A percentile compares a stretch with the other conserved stretches of the same genome.
These are phyloP conservation scores for Plodia interpunctella DNA, from an alignment of 1,140 invertebrate genomes.

Conservation along the genomic window DNA sequence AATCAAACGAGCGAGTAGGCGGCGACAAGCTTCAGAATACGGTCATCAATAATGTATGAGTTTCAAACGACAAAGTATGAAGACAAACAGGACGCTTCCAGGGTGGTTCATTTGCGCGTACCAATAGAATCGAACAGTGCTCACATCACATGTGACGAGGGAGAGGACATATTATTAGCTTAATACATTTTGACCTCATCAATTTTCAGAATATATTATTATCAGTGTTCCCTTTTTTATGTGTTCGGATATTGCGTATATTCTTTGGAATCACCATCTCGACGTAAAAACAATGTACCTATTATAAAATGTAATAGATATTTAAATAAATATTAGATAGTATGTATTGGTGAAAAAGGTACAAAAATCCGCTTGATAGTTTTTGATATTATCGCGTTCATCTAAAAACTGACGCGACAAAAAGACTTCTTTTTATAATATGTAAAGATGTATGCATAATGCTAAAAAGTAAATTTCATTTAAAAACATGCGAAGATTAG, in stretches of 20 bases:
- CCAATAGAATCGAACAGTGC: conserved; percentile 39
- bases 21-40: conserved; percentile 27
- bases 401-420: too few relatives aligned
- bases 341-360: too few relatives aligned
- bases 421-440: too few relatives aligned
- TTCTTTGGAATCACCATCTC: background rate
- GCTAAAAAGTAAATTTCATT: too few relatives aligned
- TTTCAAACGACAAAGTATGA: conserved; percentile 48
- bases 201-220: background rate
- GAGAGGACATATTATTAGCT: conserved; percentile 15
- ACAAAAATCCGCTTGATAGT: too few relatives aligned
- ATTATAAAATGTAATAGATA: too few relatives aligned
- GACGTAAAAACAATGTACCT: too few relatives aligned
- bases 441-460: too few relatives aligned
- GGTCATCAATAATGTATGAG: conserved; percentile 57
- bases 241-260: conserved; percentile 6
- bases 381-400: too few relatives aligned
- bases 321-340: too few relatives aligned
- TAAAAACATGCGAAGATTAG: too few relatives aligned
- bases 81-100: conserved; percentile 44
- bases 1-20: conserved; percentile 40
- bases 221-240: background rate
- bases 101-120: conserved; percentile 48
- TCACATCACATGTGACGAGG: conserved; percentile 29
- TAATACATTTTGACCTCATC: background rate